Conservation (phyloP, 2,113 vertebrate genomes). For the Pristiophorus japonicus region DNA sequence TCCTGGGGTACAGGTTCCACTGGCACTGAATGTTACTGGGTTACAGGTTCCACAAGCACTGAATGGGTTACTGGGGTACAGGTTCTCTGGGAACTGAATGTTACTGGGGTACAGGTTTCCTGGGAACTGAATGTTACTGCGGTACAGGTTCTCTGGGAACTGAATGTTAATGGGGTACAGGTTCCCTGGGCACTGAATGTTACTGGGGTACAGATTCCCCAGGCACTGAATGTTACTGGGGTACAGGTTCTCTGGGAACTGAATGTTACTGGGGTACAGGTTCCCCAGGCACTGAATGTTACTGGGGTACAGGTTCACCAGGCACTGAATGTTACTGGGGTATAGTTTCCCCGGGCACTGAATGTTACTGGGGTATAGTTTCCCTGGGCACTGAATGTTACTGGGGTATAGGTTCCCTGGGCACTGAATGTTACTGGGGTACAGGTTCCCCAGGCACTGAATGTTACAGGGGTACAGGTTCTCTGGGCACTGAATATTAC, state of each 20-base stretch:
- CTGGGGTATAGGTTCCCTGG: not conserved
- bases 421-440: not conserved
- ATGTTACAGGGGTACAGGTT: not conserved
- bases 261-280: not conserved
- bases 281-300: not conserved
- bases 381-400: not conserved
- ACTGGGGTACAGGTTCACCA: too few relatives aligned
- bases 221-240: not conserved
- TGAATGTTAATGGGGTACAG: not conserved
- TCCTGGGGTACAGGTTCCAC: not conserved
- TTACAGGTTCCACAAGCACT: not conserved
- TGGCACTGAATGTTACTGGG: not conserved
- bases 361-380: not conserved
- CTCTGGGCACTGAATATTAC: not conserved
- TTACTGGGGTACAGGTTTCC: not conserved
- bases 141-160: too few relatives aligned
- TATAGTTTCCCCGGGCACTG: not conserved
- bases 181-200: not conserved
- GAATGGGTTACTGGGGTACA: too few relatives aligned
- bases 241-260: too few relatives aligned
- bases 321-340: too few relatives aligned
- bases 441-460: not conserved
- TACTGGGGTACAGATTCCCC: not conserved
- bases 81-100: too few relatives aligned
- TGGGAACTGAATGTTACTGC: not conserved